Evolutionary conservation across 2,113 vertebrate species (phyloP).

Genomic region (Mixornis gularis): DNA sequence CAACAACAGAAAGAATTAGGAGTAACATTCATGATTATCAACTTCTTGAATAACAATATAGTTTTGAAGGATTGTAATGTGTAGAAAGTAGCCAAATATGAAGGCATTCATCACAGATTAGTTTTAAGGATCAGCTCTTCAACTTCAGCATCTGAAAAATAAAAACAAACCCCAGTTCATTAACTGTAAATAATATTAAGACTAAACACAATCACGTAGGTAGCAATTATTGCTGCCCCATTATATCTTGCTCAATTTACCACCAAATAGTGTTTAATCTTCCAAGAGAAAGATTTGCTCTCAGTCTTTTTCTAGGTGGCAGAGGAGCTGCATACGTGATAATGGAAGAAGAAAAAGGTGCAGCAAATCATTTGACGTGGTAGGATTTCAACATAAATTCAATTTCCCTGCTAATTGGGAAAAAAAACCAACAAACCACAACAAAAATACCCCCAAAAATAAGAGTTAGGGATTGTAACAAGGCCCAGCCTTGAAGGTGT

Average conservation of each 20-base stretch:
- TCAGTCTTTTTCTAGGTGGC: not conserved
- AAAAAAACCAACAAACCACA: not conserved
- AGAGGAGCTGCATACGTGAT: not conserved
- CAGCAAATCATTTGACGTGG: not conserved
- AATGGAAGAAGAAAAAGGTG: not conserved
- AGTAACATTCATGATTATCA: not conserved
- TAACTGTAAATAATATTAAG: conserved; percentile 28
- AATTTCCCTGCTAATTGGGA: not conserved
- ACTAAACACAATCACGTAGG: not conserved
- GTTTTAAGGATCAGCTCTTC: conserved; percentile 22
- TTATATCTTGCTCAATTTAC: conserved; percentile 33
- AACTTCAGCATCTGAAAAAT: conserved; percentile 34
- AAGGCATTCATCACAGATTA: not conserved
- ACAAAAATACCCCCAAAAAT: not conserved
- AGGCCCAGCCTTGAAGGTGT: not conserved
- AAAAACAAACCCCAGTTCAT: conserved; percentile 1
- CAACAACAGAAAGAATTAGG: not conserved
- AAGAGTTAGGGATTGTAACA: not conserved
- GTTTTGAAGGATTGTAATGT: not conserved
- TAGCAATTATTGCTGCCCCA: not conserved
- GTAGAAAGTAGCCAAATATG: not conserved
- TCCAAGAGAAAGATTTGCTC: not conserved
- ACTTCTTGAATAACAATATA: not conserved
- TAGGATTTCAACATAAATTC: not conserved
- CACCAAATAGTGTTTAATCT: conserved; percentile 3